Percentiles rank a stretch among this genome's conserved stretches.
Evolutionary conservation across 2,113 vertebrate species (phyloP).

Genomic region (Chaetops frenatus): DNA sequence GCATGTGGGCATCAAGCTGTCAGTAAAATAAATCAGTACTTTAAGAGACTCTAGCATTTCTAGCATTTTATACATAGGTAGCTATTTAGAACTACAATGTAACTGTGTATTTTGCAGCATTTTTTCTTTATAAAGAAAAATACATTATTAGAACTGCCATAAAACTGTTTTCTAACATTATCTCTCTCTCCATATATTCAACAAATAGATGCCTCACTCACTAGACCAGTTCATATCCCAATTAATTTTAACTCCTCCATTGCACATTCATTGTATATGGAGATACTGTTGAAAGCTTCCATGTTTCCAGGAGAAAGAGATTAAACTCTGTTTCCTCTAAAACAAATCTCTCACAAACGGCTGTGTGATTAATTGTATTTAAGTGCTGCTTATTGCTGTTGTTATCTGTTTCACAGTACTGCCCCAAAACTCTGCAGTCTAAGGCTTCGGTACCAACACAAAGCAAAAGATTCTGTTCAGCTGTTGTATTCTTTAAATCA

Average conservation of each 20-base stretch:
- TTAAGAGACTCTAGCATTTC: not conserved
- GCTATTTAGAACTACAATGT: not conserved
- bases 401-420: not conserved
- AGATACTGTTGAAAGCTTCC: constrained; percentile 5
- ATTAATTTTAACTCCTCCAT: not conserved
- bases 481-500: not conserved
- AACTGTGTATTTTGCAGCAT: not conserved
- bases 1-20: constrained; percentile 54
- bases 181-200: not conserved
- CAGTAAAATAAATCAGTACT: not conserved
- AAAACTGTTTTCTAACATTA: not conserved
- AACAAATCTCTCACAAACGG: not conserved
- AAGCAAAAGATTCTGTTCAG: not conserved
- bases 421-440: not conserved
- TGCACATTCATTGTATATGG: constrained; percentile 61
- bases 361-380: not conserved
- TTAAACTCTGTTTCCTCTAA: not conserved
- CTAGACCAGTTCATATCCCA: not conserved
- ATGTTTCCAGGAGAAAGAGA: constrained; percentile 1
- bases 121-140: no score
- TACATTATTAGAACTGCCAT: not conserved
- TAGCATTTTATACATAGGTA: not conserved
- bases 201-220: constrained; percentile 17
- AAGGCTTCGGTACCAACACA: not conserved
- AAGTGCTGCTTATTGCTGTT: not conserved